Evolutionary conservation across 1,140 invertebrate species (phyloP).

Genomic region (Macrosteles quadrilineatus): DNA sequence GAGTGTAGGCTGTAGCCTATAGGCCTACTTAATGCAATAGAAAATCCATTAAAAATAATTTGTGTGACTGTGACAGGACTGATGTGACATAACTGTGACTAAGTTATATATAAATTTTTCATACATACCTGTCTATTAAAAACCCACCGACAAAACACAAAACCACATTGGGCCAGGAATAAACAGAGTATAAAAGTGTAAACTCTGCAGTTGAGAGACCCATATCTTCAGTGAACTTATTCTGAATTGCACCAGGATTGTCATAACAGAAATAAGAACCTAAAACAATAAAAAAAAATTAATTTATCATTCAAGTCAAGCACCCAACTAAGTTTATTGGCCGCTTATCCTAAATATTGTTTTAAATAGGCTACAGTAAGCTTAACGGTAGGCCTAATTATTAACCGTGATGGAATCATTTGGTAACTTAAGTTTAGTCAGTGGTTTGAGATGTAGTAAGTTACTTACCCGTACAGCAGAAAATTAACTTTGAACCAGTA

Average conservation of each 20-base stretch:
- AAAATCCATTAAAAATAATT: too few relatives aligned
- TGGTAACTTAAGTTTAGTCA: background rate
- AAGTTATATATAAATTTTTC: too few relatives aligned
- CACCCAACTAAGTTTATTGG: background rate
- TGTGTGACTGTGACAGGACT: too few relatives aligned
- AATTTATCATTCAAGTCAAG: background rate
- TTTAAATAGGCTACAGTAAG: background rate
- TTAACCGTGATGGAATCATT: background rate
- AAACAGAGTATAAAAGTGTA: conserved; percentile 89
- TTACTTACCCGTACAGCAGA: too few relatives aligned
- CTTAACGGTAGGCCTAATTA: background rate
- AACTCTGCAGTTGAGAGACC: conserved; percentile 80
- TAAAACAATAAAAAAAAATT: conserved; percentile 53
- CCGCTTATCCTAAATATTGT: background rate
- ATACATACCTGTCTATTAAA: conserved; percentile 79
- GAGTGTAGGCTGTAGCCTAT: too few relatives aligned
- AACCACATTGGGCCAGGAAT: conserved; percentile 97
- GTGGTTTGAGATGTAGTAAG: background rate
- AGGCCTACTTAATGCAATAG: too few relatives aligned
- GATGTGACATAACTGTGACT: too few relatives aligned
- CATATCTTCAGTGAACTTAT: conserved; percentile 83
- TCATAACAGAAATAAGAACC: conserved; percentile 99
- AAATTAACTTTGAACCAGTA: too few relatives aligned
- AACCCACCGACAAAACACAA: conserved; percentile 96
- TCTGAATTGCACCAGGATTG: conserved; percentile 89